Evolutionary conservation across 2,113 vertebrate genomes (phyloP).

Genomic region (Bungarus multicinctus): DNA sequence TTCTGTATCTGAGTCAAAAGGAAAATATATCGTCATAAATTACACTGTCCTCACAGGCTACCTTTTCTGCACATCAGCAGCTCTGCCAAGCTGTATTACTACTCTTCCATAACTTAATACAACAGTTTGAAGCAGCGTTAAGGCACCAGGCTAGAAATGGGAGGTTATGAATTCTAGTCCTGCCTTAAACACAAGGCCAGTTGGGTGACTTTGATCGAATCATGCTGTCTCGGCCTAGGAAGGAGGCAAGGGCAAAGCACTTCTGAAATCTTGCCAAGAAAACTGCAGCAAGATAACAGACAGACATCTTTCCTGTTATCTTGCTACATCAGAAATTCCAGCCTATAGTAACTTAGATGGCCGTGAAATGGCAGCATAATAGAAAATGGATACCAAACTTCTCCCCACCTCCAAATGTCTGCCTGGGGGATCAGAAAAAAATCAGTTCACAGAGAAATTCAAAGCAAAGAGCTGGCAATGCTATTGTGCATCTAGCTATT

Average conservation of each 20-base stretch:
- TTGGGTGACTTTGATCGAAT: background rate
- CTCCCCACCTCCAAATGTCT: background rate
- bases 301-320: background rate
- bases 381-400: background rate
- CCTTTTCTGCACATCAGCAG: background rate
- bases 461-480: background rate
- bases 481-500: background rate
- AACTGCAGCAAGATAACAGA: no score
- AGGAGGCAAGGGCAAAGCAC: background rate
- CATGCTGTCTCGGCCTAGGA: background rate
- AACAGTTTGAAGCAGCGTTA: background rate
- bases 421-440: background rate
- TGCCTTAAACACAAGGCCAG: background rate
- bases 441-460: background rate
- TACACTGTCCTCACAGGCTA: background rate
- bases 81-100: background rate
- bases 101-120: background rate
- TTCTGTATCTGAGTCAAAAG: background rate
- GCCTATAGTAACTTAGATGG: background rate
- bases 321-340: background rate
- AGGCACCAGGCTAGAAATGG: background rate
- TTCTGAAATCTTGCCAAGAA: background rate
- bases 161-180: background rate
- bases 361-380: background rate
- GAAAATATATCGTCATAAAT: background rate